Evolutionary conservation across 2,113 vertebrate species (phyloP), one percentile per base, ranked within the genome.

Genomic region (Sphyrna mokarran): DNA sequence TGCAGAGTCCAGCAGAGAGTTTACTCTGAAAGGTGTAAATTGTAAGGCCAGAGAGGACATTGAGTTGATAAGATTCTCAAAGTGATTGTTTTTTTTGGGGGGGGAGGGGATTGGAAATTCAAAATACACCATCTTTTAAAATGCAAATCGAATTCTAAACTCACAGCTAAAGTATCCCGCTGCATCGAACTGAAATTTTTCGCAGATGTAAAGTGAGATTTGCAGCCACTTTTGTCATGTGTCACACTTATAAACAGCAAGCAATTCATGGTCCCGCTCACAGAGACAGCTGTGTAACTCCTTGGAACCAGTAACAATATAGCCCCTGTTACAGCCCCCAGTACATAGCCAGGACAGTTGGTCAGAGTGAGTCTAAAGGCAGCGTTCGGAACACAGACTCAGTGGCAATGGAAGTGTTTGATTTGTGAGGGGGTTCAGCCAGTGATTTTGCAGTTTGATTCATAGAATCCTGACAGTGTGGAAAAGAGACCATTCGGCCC

Each of bases 231-330:
- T 37, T 37, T 66, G 89, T 66, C 61, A 93, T 68, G 33, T 93
- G 89, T 93, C 61, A 61, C 16, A 40, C 1, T 66, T 66, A 66
- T 93, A 93, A 93, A 37, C 89, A 37, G 89, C 61, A 9, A 93
- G 33, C 58, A 23, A 66, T 93, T 93, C 89, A 93, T 37, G 33
- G 0, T 22, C 33, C 22, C 63, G 6, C 61, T 13, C 37, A 22
- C 61, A 66, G 89, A 93, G 66, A 66, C 89, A 93, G 89, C 89
- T 93, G 89, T 93, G 58, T 33, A 6, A 14, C 58, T 90, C 58
- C 54, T 14, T n/a, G 89, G 61, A 7, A 8, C 22, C 16, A 3
- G 16, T 37, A 93, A 93, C 89, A 93, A 93, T 66, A 68, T 22
- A 5, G 33, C n/a, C 89, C 89, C 89, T 93, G 61, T 93, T 22